Percentiles rank a stretch among this genome's conserved stretches.
Evolutionary conservation across 2,888 invertebrate species (phyloP).

Genomic region (Petrophora chlorosata): DNA sequence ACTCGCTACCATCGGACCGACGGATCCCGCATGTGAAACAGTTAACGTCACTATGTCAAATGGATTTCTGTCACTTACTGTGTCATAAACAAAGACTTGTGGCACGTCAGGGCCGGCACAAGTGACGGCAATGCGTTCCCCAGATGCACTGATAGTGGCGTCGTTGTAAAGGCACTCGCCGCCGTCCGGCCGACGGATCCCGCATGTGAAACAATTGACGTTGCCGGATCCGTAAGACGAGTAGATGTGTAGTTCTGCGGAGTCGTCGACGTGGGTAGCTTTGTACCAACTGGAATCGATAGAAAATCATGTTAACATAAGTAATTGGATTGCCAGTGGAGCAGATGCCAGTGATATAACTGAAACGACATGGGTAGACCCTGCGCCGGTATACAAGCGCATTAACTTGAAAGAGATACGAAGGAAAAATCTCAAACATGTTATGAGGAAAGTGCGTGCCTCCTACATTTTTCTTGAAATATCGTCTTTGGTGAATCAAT

Average conservation of each 20-base stretch:
- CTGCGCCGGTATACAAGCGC: no score
- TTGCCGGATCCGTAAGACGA: constrained; percentile 83
- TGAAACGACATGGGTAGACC: no score
- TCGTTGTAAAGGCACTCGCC: constrained; percentile 86
- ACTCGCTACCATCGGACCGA: no score
- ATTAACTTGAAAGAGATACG: no score
- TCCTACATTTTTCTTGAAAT: no score
- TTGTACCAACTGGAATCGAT: constrained; percentile 89
- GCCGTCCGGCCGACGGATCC: constrained; percentile 76
- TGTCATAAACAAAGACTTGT: constrained; percentile 85
- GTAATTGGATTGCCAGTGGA: no score
- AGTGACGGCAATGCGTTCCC: constrained; percentile 87
- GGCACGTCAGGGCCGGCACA: constrained; percentile 95
- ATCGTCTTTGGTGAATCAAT: no score
- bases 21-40: no score
- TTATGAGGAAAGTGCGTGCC: no score
- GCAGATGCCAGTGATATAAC: no score
- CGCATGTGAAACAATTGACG: constrained; percentile 91
- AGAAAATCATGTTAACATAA: neutral
- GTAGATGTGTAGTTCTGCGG: constrained; percentile 92
- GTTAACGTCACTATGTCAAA: no score
- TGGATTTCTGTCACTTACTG: constrained; percentile 61
- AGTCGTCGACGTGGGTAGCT: constrained; percentile 89
- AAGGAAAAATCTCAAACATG: no score
- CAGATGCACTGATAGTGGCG: constrained; percentile 87